phyloP scores from a whole-genome alignment of 1,140 invertebrate genomes.

The Bombus sibiricus region DNA sequence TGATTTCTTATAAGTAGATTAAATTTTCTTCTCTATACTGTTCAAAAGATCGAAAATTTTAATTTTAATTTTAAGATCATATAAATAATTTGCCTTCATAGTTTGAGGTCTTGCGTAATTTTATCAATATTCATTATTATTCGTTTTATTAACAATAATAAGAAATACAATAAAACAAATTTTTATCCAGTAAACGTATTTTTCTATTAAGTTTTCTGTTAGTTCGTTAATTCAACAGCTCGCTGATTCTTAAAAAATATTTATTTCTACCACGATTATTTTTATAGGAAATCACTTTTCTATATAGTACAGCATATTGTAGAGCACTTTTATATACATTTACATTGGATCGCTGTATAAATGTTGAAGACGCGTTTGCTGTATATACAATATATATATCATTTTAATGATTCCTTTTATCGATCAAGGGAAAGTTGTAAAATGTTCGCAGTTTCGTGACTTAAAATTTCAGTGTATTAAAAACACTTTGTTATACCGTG shows the following conservation, averaged over 20 bases:
- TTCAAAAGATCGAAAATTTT: too few relatives aligned
- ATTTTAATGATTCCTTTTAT: neutral
- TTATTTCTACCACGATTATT: too few relatives aligned
- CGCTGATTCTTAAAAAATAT: neutral
- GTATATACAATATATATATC: constrained; percentile 57
- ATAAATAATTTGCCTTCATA: too few relatives aligned
- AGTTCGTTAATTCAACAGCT: neutral
- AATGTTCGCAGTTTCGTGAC: neutral
- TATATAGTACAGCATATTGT: neutral
- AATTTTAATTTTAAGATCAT: too few relatives aligned
- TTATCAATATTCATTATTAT: too few relatives aligned
- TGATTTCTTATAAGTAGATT: neutral
- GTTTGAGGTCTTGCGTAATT: too few relatives aligned
- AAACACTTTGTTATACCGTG: neutral
- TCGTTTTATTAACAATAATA: too few relatives aligned
- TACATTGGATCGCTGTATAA: constrained; percentile 7
- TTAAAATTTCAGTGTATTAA: neutral
- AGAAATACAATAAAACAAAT: neutral
- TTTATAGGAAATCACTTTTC: neutral
- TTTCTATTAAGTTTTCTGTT: neutral
- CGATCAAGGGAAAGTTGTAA: neutral
- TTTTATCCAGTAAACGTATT: neutral
- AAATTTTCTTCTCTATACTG: neutral
- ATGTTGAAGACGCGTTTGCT: constrained; percentile 15
- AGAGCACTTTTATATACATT: neutral